phyloP scores from a whole-genome alignment of 2,113 vertebrate species.

The Podarcis raffonei region DNA sequence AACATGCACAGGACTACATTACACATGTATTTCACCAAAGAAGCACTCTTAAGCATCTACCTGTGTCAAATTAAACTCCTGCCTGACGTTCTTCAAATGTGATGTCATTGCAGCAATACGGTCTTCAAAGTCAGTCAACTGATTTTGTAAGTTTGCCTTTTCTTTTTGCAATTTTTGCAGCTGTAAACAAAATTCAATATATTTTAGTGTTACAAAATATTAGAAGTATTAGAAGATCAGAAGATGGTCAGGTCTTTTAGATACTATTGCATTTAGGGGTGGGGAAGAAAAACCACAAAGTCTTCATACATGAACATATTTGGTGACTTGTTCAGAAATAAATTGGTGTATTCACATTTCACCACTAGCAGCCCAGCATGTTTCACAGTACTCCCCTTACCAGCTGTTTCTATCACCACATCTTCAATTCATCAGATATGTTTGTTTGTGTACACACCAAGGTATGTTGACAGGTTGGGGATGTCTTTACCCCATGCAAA shows the following conservation, averaged over 20 bases:
- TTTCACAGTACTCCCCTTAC: too few relatives aligned
- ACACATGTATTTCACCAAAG: not conserved
- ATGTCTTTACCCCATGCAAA: too few relatives aligned
- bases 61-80: constrained; percentile 84
- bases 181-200: constrained; percentile 67
- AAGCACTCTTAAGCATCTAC: constrained; percentile 67
- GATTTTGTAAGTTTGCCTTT: constrained; percentile 73
- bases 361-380: too few relatives aligned
- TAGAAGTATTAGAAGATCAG: too few relatives aligned
- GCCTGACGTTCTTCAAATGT: constrained; percentile 81
- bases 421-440: too few relatives aligned
- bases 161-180: constrained; percentile 79
- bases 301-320: not conserved
- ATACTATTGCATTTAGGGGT: not conserved
- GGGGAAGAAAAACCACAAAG: not conserved
- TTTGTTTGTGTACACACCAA: too few relatives aligned
- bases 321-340: too few relatives aligned
- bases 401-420: too few relatives aligned
- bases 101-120: constrained; percentile 73
- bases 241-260: not conserved
- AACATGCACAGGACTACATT: not conserved
- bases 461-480: too few relatives aligned
- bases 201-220: not conserved
- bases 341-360: too few relatives aligned
- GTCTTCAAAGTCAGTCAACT: constrained; percentile 75